Evolutionary conservation across 2,113 vertebrate genomes (phyloP), one percentile per base, ranked within the genome.

Genomic region (Delphinapterus leucas): DNA sequence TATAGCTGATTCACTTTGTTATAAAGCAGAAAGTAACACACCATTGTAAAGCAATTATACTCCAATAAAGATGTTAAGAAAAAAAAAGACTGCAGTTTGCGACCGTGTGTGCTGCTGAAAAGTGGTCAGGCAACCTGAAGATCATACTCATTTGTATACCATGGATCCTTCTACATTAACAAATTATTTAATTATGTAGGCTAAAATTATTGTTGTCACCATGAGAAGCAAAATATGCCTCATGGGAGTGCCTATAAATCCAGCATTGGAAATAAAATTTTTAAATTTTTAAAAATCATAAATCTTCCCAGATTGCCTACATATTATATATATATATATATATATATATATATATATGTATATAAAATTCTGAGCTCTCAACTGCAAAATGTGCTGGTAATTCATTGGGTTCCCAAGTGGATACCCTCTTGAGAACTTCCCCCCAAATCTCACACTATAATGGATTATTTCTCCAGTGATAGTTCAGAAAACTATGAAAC

Each of bases 261-360:
- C 18, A 86, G 47, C 63, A 86, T 2, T 97, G 67, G 79, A 95
- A 96, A 90, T 91, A 49, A 71, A 68, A 80, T 58, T 89, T 9
- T 60, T 23, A 85, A 94, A 71, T 58, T 85, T 49, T 0, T 12
- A 73, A 90, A 88, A 68, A 21, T 41, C 18, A 33, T 38, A 70
- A 55, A 55, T 83, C 33, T 65, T 89, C 36, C 25, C 31, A 58
- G 38, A 65, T 68, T 36, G 26, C 17, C 14, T 63, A 33, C 25
- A 33, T 80, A 20, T 47, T 61, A 55, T 20, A 31, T 71, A 9
- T n/a, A 74, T 28, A 85, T 20, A 55, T 18, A 55, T 55, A 18
- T 18, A 55, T 17, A 17, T 41, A 15, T 25, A 21, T 79, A 14
- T 44, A 9, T 55, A 44, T 18, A 38, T 79, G 17, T 13, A n/a